Base-by-base conservation (phyloP, 2,797 vertebrate species). In the Lycodopsis pacificus region DNA sequence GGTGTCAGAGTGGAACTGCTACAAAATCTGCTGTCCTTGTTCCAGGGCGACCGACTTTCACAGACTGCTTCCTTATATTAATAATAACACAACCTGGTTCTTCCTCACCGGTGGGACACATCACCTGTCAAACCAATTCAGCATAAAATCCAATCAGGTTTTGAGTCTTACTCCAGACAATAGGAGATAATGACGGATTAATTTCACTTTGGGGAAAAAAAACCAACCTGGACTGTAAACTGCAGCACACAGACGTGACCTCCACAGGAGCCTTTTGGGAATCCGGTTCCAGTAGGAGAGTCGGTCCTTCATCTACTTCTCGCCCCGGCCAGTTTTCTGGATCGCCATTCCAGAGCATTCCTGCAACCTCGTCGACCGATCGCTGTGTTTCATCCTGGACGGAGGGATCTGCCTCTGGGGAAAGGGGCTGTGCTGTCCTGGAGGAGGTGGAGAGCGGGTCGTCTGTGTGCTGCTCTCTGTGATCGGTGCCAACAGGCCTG, bases 371-470 rank as follows among this genome's bases (percentile, higher is more conserved):
- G 83, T 84, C 78, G 81, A 91, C 79, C 75, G 48, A n/a, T 79
- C 82, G 75, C 61, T 67, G 80, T 77, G 87, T 81, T 82, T 89
- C 93, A 95, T 82, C 92, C 95, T 96, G 95, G 94, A 95, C 92
- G 87, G 94, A 93, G 92, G 91, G 91, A 87, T 88, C 92, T 82
- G 89, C 92, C 88, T 93, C 92, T 94, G 86, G 77, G 89, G 79
- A 88, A 91, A 93, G 92, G 91, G 90, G 89, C 94, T 86, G 90
- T 77, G 73, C 82, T 93, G 93, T 95, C 93, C 93, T 93, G 92
- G 88, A 78, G 79, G 88, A 88, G 85, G 79, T 86, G 87, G 89
- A 89, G 82, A 84, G 84, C 84, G 84, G 83, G 57, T 91, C 44
- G 81, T 90, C 56, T 65, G 88, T 78, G 91, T 86, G 87, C 89